phyloP scores from a whole-genome alignment of 2,888 invertebrate species.

The Thyatira batis region DNA sequence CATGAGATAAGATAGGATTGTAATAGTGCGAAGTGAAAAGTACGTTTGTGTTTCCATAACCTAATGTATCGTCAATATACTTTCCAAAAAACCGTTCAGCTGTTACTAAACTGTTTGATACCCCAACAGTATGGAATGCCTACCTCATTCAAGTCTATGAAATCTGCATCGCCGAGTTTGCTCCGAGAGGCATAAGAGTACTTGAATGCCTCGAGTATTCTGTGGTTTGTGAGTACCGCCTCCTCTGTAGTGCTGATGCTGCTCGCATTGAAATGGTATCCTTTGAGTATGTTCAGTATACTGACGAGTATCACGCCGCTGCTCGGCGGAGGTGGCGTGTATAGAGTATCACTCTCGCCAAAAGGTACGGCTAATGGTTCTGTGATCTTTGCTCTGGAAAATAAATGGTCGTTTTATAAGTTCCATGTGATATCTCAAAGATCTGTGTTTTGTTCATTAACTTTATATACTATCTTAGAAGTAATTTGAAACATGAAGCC shows the following conservation, averaged over 20 bases:
- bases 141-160: constrained; percentile 87
- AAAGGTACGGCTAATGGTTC: constrained; percentile 83
- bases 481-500: too few relatives aligned
- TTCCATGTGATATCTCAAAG: too few relatives aligned
- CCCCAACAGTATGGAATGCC: constrained; percentile 4
- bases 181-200: constrained; percentile 94
- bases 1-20: too few relatives aligned
- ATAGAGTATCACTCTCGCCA: constrained; percentile 85
- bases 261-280: constrained; percentile 82
- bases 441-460: too few relatives aligned
- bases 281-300: constrained; percentile 90
- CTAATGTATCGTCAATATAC: too few relatives aligned
- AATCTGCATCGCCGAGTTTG: constrained; percentile 91
- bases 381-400: constrained; percentile 83
- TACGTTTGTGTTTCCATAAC: too few relatives aligned
- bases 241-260: constrained; percentile 79
- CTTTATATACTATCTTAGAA: too few relatives aligned
- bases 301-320: constrained; percentile 91
- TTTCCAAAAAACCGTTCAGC: too few relatives aligned
- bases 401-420: not conserved
- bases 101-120: too few relatives aligned
- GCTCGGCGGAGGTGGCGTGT: constrained; percentile 92
- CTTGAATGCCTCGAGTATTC: constrained; percentile 95
- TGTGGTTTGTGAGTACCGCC: constrained; percentile 88
- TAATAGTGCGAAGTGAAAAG: too few relatives aligned